These are phyloP conservation scores for Pyrgus malvae DNA, from an alignment of 2,888 invertebrate genomes.

Conservation along the genomic window DNA sequence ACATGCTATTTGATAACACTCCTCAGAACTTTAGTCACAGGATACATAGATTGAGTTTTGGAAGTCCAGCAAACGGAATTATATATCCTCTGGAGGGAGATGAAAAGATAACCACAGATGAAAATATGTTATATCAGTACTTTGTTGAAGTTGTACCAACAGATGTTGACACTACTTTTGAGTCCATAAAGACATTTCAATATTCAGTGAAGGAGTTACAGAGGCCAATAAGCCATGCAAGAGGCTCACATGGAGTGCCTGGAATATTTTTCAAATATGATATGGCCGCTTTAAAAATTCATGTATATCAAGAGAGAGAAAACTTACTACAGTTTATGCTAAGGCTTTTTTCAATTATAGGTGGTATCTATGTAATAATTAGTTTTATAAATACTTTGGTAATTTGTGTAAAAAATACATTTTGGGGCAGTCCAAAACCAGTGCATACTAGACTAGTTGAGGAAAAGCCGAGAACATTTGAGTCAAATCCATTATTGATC, in stretches of 20 bases:
- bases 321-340: constrained; percentile 90
- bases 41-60: constrained; percentile 97
- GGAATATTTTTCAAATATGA: constrained; percentile 98
- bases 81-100: constrained; percentile 98
- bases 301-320: constrained; percentile 90
- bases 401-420: constrained; percentile 48
- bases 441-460: constrained; percentile 36
- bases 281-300: constrained; percentile 93
- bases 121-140: constrained; percentile 92
- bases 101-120: constrained; percentile 88
- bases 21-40: constrained; percentile 98
- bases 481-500: constrained; percentile 56
- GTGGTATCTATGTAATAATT: constrained; percentile 95
- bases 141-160: constrained; percentile 98
- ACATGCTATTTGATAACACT: constrained; percentile 88
- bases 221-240: constrained; percentile 85
- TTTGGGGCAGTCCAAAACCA: constrained; percentile 41
- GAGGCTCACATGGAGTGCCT: constrained; percentile 95
- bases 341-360: constrained; percentile 94
- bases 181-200: constrained; percentile 91
- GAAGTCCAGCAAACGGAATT: constrained; percentile 92
- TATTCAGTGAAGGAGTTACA: constrained; percentile 96
- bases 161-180: constrained; percentile 90
- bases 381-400: constrained; percentile 75
- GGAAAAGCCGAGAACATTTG: constrained; percentile 36